Percentiles rank a stretch among this genome's conserved stretches.
phyloP scores from a whole-genome alignment of 1,140 invertebrate genomes.

The Ceratina calcarata region DNA sequence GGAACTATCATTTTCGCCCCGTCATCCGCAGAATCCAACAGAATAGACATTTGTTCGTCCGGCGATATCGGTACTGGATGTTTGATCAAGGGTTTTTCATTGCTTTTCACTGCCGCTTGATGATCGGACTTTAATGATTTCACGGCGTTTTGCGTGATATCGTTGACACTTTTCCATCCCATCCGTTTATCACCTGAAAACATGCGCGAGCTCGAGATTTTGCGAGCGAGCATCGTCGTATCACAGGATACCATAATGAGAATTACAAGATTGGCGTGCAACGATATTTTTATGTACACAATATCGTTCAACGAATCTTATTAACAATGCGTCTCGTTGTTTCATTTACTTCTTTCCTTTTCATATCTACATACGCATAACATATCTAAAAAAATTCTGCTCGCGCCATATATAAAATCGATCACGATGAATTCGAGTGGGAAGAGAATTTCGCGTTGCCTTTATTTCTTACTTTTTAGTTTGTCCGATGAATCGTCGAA shows the following conservation, averaged over 20 bases:
- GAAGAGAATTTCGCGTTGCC: background rate
- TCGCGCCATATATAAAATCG: slow-evolving; percentile 7
- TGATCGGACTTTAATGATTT: slow-evolving; percentile 37
- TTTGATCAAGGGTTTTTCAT: slow-evolving; percentile 14
- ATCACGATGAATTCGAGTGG: background rate
- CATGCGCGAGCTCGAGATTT: slow-evolving; percentile 57
- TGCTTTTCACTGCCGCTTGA: slow-evolving; percentile 25
- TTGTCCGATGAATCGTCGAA: slow-evolving; percentile 94
- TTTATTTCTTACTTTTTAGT: slow-evolving; percentile 89
- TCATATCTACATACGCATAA: slow-evolving; percentile 34
- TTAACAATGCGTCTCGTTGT: slow-evolving; percentile 44
- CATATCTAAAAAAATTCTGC: slow-evolving; percentile 15
- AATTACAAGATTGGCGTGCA: slow-evolving; percentile 21
- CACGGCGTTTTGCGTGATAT: slow-evolving; percentile 45
- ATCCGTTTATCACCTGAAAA: slow-evolving; percentile 60
- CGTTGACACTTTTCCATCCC: slow-evolving; percentile 55
- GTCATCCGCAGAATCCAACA: slow-evolving; percentile 59
- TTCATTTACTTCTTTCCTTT: slow-evolving; percentile 27
- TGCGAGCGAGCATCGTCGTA: slow-evolving; percentile 52
- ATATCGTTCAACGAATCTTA: slow-evolving; percentile 48
- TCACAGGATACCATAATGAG: background rate
- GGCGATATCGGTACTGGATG: background rate
- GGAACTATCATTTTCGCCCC: slow-evolving; percentile 58
- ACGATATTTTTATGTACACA: slow-evolving; percentile 25
- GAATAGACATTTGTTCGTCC: slow-evolving; percentile 38